These are phyloP conservation scores for Malurus splendens DNA, from an alignment of 2,797 vertebrate species.

Conservation along the genomic window DNA sequence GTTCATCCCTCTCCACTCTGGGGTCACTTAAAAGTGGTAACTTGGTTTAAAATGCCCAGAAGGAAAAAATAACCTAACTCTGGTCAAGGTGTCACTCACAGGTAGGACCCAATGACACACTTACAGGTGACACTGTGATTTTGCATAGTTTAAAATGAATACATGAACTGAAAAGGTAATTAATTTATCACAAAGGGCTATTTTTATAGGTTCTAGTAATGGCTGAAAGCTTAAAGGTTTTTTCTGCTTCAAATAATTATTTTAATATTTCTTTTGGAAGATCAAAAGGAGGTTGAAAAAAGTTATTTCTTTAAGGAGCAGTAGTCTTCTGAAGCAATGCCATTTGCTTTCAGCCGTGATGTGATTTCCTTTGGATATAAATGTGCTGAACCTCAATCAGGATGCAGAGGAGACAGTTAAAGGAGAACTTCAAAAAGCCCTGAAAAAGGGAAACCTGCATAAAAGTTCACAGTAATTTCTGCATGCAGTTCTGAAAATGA, in stretches of 20 bases:
- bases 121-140: not conserved
- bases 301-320: conserved; percentile 32
- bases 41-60: not conserved
- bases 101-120: not conserved
- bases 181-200: conserved; percentile 34
- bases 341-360: conserved; percentile 49
- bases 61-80: not conserved
- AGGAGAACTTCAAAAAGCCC: conserved; percentile 55
- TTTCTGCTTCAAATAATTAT: conserved; percentile 37
- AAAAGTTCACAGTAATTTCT: conserved; percentile 60
- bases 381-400: conserved; percentile 62
- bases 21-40: not conserved
- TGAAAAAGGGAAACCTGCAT: conserved; percentile 37
- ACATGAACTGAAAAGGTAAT: not conserved
- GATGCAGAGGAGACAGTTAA: conserved; percentile 60
- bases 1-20: not conserved
- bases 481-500: conserved; percentile 7
- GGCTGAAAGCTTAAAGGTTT: not conserved
- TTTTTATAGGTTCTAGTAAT: not conserved
- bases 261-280: conserved; percentile 46
- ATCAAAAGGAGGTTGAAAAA: conserved; percentile 46
- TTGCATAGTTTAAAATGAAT: not conserved
- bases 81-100: not conserved
- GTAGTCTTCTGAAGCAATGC: conserved; percentile 37
- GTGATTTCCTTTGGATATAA: conserved; percentile 48